Evolutionary conservation across 2,888 invertebrate species (phyloP).

Genomic region (Parasteatoda lunata): DNA sequence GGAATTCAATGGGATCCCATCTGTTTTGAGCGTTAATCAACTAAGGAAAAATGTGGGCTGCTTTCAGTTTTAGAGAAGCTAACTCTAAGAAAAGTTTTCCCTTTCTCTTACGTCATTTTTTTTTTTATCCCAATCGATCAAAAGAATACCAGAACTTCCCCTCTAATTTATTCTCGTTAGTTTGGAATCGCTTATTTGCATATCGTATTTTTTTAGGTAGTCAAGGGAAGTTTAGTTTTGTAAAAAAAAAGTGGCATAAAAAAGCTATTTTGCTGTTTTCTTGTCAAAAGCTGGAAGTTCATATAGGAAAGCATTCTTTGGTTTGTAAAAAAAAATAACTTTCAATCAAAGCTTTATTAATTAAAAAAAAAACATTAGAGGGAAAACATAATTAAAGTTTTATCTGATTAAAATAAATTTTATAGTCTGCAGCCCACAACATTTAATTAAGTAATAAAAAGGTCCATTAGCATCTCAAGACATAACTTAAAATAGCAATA

Average conservation of each 20-base stretch:
- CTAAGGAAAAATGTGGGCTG: slow-evolving; percentile 5
- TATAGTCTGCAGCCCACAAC: too few relatives aligned
- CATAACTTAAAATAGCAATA: too few relatives aligned
- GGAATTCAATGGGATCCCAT: slow-evolving; percentile 50
- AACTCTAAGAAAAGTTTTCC: slow-evolving; percentile 23
- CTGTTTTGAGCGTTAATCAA: slow-evolving; percentile 40
- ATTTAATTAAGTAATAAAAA: too few relatives aligned
- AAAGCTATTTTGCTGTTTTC: neutral
- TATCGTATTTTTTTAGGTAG: slow-evolving; percentile 39
- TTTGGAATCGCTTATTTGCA: slow-evolving; percentile 44
- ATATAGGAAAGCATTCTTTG: too few relatives aligned
- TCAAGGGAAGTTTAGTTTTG: neutral
- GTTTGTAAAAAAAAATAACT: too few relatives aligned
- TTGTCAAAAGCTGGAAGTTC: too few relatives aligned
- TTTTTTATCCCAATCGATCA: slow-evolving; percentile 30
- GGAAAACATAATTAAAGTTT: too few relatives aligned
- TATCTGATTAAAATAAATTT: too few relatives aligned
- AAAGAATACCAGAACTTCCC: slow-evolving; percentile 14
- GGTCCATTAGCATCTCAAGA: too few relatives aligned
- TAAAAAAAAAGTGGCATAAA: neutral
- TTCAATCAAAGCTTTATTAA: too few relatives aligned
- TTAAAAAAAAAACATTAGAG: too few relatives aligned
- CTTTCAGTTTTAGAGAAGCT: slow-evolving; percentile 22
- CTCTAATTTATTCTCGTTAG: slow-evolving; percentile 59
- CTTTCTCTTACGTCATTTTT: slow-evolving; percentile 35